phyloP scores from a whole-genome alignment of 2,797 vertebrate species.

The Alosa sapidissima region DNA sequence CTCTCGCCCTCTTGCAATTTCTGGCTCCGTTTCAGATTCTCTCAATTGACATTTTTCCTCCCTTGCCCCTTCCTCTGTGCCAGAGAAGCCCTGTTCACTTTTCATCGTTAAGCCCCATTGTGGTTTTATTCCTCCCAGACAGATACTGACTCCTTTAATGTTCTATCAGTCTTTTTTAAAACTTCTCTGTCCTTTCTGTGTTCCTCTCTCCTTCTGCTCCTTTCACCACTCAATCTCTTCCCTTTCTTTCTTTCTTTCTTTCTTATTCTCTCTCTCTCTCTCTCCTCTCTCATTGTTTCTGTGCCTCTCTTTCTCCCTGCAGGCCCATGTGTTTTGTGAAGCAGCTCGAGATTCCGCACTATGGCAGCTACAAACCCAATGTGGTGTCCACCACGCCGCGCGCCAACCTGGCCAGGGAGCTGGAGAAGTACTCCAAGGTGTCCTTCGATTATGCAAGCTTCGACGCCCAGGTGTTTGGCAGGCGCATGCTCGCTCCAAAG shows the following conservation, averaged over 20 bases:
- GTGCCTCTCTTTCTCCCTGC: background rate
- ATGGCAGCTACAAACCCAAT: constrained; percentile 89
- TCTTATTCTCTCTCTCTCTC: too few relatives aligned
- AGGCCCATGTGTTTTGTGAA: constrained; percentile 99
- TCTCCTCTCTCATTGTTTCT: background rate
- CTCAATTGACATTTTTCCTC: constrained; percentile 57
- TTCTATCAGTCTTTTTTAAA: background rate
- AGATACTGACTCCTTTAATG: background rate
- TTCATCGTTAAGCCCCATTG: constrained; percentile 43
- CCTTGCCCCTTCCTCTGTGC: constrained; percentile 50
- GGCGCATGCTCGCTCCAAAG: constrained; percentile 97
- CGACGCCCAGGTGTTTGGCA: constrained; percentile 98
- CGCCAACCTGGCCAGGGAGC: constrained; percentile 95
- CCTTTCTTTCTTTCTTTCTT: background rate
- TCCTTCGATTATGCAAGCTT: constrained; percentile 99
- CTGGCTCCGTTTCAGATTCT: constrained; percentile 14
- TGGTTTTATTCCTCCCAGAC: constrained; percentile 55
- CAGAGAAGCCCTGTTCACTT: constrained; percentile 21
- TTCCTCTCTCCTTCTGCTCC: background rate
- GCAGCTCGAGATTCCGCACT: constrained; percentile 93
- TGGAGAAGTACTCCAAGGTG: constrained; percentile 99
- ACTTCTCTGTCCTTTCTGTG: background rate
- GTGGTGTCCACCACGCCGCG: constrained; percentile 87
- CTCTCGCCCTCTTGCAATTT: background rate
- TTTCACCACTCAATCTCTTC: background rate